These are phyloP conservation scores for Mormyrops boulengeri DNA, from an alignment of 2,797 vertebrate species.

Conservation along the genomic window DNA sequence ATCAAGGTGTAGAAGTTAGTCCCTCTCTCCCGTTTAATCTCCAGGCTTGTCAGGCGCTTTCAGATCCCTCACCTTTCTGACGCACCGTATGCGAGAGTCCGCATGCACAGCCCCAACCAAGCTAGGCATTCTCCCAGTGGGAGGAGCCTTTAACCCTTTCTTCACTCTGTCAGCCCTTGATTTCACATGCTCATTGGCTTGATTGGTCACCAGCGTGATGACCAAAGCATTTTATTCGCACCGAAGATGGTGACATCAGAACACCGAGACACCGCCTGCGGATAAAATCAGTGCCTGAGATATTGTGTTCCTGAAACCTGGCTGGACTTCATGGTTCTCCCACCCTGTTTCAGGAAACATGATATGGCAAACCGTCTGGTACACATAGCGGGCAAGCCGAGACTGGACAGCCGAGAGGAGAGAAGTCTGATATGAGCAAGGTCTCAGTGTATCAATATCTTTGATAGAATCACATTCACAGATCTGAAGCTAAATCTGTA, in stretches of 20 bases:
- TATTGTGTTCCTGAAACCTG: not conserved
- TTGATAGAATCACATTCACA: not conserved
- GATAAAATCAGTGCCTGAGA: not conserved
- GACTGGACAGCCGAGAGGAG: not conserved
- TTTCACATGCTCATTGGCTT: not conserved
- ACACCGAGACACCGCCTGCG: not conserved
- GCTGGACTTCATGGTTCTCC: not conserved
- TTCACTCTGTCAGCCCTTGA: not conserved
- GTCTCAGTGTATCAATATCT: not conserved
- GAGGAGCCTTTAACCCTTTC: constrained; percentile 14
- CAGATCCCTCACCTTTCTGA: constrained; percentile 13
- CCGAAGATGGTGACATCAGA: not conserved
- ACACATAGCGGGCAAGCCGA: not conserved
- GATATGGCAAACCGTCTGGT: not conserved
- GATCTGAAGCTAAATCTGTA: not conserved
- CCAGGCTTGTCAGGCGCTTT: not conserved
- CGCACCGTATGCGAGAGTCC: too few species aligned
- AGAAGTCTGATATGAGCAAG: not conserved
- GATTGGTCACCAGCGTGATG: not conserved
- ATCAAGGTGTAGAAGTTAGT: not conserved
- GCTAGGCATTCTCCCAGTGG: not conserved
- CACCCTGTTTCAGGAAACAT: not conserved
- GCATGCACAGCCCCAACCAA: not conserved
- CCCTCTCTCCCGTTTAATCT: not conserved
- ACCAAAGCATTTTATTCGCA: not conserved